These are phyloP conservation scores for Apostichopus parvimensis DNA, from an alignment of 35 echinoderm and acorn worm genomes.

Conservation along the genomic window DNA sequence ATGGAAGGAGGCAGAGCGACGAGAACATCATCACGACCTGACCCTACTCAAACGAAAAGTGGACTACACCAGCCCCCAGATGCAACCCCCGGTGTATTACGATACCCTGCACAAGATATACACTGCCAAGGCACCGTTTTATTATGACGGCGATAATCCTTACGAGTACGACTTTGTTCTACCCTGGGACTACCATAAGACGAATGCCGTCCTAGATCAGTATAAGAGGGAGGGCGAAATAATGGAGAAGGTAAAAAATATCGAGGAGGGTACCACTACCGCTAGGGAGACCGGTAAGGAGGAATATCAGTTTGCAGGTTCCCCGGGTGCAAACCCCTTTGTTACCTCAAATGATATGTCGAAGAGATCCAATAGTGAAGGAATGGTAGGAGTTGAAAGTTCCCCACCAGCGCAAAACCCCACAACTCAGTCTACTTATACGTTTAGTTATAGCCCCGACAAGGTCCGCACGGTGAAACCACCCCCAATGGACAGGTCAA, in stretches of 20 bases:
- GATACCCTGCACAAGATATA: slow-evolving; percentile 94
- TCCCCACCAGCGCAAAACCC: slow-evolving; percentile 69
- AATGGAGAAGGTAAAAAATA: not conserved
- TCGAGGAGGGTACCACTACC: not conserved
- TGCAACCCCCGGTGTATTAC: slow-evolving; percentile 88
- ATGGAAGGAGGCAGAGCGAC: slow-evolving; percentile 91
- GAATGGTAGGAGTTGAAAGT: slow-evolving; percentile 50
- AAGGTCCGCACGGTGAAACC: slow-evolving; percentile 74
- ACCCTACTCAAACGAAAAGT: slow-evolving; percentile 82
- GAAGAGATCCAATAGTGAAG: slow-evolving; percentile 63
- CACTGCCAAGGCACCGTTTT: slow-evolving; percentile 90
- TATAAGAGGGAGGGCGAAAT: slow-evolving; percentile 65
- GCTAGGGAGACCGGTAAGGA: slow-evolving; percentile 16
- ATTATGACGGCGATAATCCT: slow-evolving; percentile 93
- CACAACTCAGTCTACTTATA: slow-evolving; percentile 79
- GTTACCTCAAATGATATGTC: slow-evolving; percentile 44
- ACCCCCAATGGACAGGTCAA: slow-evolving; percentile 52
- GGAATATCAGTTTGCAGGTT: slow-evolving; percentile 83
- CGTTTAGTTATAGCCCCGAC: slow-evolving; percentile 87
- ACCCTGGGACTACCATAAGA: slow-evolving; percentile 97
- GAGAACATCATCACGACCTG: slow-evolving; percentile 92
- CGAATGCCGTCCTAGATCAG: slow-evolving; percentile 64
- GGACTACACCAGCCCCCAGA: slow-evolving; percentile 75
- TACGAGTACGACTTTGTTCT: slow-evolving; percentile 91
- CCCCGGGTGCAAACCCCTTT: slow-evolving; percentile 80